Conservation (phyloP, 2,888 invertebrate species). For the Xestia rhomboidea region DNA sequence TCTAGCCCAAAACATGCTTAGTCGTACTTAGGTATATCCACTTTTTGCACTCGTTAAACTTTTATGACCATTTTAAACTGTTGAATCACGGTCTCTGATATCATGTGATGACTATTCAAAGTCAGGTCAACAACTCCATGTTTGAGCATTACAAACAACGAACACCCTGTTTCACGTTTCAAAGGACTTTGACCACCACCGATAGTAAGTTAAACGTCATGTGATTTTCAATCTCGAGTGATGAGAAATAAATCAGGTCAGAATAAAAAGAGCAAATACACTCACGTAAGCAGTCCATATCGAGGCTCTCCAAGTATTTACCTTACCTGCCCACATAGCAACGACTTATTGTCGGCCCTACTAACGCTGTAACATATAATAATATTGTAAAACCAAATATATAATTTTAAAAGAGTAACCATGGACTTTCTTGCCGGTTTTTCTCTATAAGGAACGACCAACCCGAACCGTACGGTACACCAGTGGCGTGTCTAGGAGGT, state of each 20-base stretch:
- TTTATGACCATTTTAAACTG: background rate
- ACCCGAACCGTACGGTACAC: too few relatives aligned
- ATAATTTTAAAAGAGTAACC: too few relatives aligned
- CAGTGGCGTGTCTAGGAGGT: too few relatives aligned
- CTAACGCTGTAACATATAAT: too few relatives aligned
- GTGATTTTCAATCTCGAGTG: conserved; percentile 42
- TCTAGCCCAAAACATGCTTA: background rate
- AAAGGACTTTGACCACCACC: conserved; percentile 40
- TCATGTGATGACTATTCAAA: conserved; percentile 3
- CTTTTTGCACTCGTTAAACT: background rate
- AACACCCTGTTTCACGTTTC: conserved; percentile 27
- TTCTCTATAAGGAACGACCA: too few relatives aligned
- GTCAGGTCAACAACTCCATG: conserved; percentile 24
- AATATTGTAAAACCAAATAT: too few relatives aligned
- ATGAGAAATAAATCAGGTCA: conserved; percentile 32
- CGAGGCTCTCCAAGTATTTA: conserved; percentile 28
- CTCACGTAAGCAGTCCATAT: conserved; percentile 25
- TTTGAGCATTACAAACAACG: conserved; percentile 32
- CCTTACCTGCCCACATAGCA: conserved; percentile 8
- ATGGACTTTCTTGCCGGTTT: too few relatives aligned
- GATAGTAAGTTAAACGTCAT: conserved; percentile 38
- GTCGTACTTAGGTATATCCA: background rate
- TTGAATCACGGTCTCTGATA: conserved; percentile 17
- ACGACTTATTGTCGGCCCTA: too few relatives aligned
- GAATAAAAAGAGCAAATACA: conserved; percentile 38